Evolutionary conservation across 2,797 vertebrate species (phyloP), one percentile per base, ranked within the genome.

Genomic region (Acrossocheilus fasciatus): DNA sequence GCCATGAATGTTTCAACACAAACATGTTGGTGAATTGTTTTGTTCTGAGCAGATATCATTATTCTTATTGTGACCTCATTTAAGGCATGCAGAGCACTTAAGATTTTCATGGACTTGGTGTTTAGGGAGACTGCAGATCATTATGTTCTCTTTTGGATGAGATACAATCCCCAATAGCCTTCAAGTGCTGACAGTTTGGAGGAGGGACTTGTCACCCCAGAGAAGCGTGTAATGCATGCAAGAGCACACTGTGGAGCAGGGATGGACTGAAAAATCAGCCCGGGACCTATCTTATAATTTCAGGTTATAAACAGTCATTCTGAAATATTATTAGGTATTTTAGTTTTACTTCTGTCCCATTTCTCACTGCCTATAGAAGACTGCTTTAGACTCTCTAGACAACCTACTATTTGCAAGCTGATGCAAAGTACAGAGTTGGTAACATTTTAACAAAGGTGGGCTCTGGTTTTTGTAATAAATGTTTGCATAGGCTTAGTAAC

Each of bases 121-220:
- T 72, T 82, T 64, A 75, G 78, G 81, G 84, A 88, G 57, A 75
- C 70, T 66, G 52, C 76, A 82, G 64, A 84, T 81, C 89, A 92
- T 91, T 88, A 87, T 80, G 91, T 89, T 86, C 89, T 92, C 87
- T 85, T 62, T 68, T 89, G 87, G 82, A 93, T 92, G 92, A 94
- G 86, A 91, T 93, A 93, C 91, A n/a, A 78, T 36, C 36, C 34
- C 91, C 92, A 91, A 89, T 86, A 84, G 90, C 88, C 88, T 89
- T 92, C 87, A 91, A 88, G 92, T 91, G 87, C 90, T 93, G 91
- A 92, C 3, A 30, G 76, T 64, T 79, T 80, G 76, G 78, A 76
- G 57, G 78, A 79, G n/a, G 82, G 54, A 68, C 39, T 36, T 17
- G 70, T 41, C 77, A 54, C 45, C 34, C 59, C n/a, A 5, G 62